Evolutionary conservation across 1,140 invertebrate species (phyloP), one percentile per base, ranked within the genome.

Genomic region (Scaptodrosophila lebanonensis): DNA sequence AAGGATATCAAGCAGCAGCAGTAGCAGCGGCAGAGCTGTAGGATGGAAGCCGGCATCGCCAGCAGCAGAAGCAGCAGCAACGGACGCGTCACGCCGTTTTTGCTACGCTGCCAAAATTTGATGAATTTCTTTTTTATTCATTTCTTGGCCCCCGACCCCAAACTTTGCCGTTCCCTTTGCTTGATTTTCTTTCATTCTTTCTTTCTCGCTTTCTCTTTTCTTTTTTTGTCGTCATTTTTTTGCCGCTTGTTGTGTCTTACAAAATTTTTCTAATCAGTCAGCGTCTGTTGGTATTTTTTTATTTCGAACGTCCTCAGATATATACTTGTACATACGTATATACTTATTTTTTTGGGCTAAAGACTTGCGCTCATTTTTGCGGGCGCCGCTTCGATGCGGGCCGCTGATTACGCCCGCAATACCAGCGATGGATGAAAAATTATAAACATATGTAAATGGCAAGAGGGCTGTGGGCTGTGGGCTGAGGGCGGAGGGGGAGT

Each of bases 71-170:
- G 38, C 43, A 56, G 11, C 47, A 62, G 52, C 57, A 62, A 62
- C 35, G 52, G 51, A 35, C 42, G 51, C 32, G 40, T 22, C 27
- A 22, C 43, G 33, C 43, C 56, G 12, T 56, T 71, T 67, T 68
- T 68, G 54, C 60, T 64, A 48, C 68, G 59, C 70, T 75, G 54
- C 67, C 73, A 59, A 77, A 77, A 68, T 77, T 77, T 77, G 72
- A 77, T 77, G 72, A 77, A 77, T 77, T 77, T 71, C 67, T 72
- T 77, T 77, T 77, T 77, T 77, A 77, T 68, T 77, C 72, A 72
- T 77, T 77, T 67, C 15, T 29, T 39, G 15, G 16, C 20, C 22
- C 35, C 20, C 4, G 11, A 11, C 9, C 18, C 6, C n/a, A 48
- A 64, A 67, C 49, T 54, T 66, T 57, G 39, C 38, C 44, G 29